A percentile compares a stretch with the other conserved stretches of the same genome.
These are phyloP conservation scores for Oreotrochilus melanogaster DNA, from an alignment of 2,113 vertebrate genomes.

Conservation along the genomic window DNA sequence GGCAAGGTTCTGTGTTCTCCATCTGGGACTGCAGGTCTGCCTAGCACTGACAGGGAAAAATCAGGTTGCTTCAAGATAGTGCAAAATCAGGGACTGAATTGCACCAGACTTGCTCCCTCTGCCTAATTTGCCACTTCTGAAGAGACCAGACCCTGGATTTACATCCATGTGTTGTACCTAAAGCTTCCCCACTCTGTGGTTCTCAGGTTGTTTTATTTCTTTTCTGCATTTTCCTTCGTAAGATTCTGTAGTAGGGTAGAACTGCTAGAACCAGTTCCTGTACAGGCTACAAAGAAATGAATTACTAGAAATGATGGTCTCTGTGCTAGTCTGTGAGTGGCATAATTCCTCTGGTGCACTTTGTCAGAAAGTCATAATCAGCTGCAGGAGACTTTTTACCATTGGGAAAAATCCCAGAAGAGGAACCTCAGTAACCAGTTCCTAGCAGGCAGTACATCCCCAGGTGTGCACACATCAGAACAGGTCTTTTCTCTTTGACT, in stretches of 20 bases:
- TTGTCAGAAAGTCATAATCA: background rate
- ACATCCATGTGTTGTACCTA: background rate
- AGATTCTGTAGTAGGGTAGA: background rate
- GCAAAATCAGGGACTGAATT: conserved; percentile 34
- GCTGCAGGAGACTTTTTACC: background rate
- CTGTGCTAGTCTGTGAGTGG: background rate
- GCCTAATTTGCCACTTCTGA: background rate
- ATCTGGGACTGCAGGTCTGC: background rate
- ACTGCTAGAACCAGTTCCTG: background rate
- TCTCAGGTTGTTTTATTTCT: background rate
- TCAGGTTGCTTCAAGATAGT: conserved; percentile 1
- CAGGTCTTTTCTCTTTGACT: background rate
- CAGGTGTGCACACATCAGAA: background rate
- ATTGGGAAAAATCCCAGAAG: background rate
- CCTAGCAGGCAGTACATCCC: fast-evolving
- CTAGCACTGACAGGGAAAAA: conserved; percentile 6
- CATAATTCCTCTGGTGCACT: background rate
- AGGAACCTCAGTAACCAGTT: background rate
- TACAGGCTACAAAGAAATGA: background rate
- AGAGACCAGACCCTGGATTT: background rate
- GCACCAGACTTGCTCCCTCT: conserved; percentile 5
- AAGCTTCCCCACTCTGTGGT: background rate
- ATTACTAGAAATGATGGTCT: background rate
- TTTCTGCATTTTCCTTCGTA: background rate
- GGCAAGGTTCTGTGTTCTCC: conserved; percentile 12